These are phyloP conservation scores for Dolichoris vasculosae DNA, from an alignment of 1,140 invertebrate genomes.

Conservation along the genomic window DNA sequence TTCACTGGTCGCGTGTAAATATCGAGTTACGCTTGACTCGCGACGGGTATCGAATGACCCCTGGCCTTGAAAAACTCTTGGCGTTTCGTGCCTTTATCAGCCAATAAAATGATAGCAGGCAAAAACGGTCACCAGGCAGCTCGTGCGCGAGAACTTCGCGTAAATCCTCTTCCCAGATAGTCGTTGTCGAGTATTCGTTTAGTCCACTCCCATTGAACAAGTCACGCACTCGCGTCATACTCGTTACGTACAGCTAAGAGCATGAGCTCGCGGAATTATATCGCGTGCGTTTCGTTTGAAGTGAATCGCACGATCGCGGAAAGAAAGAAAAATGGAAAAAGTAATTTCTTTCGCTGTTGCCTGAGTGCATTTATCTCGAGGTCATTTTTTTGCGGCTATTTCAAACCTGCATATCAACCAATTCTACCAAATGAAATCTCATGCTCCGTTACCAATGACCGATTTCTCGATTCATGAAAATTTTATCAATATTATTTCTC, in stretches of 20 bases:
- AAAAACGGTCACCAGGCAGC: neutral
- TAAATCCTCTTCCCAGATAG: constrained; percentile 17
- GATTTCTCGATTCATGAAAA: neutral
- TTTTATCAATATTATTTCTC: neutral
- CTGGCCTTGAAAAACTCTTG: constrained; percentile 9
- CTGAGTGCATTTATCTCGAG: constrained; percentile 54
- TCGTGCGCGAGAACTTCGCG: neutral
- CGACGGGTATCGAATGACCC: neutral
- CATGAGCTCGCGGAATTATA: neutral
- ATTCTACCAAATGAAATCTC: neutral
- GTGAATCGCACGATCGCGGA: constrained; percentile 5
- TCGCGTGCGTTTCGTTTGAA: constrained; percentile 25
- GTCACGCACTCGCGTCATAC: neutral
- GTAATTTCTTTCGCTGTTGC: constrained; percentile 61
- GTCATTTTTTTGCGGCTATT: constrained; percentile 57
- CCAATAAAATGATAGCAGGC: constrained; percentile 1
- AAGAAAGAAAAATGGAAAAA: constrained; percentile 66
- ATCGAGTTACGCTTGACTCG: neutral
- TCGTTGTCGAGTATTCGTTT: neutral
- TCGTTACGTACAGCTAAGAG: neutral
- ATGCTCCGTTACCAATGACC: no score
- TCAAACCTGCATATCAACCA: neutral
- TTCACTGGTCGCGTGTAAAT: neutral
- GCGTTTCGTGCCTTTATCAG: constrained; percentile 1
- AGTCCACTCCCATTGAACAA: neutral